Evolutionary conservation across 2,797 vertebrate genomes (phyloP).

Genomic region (Ataeniobius toweri): DNA sequence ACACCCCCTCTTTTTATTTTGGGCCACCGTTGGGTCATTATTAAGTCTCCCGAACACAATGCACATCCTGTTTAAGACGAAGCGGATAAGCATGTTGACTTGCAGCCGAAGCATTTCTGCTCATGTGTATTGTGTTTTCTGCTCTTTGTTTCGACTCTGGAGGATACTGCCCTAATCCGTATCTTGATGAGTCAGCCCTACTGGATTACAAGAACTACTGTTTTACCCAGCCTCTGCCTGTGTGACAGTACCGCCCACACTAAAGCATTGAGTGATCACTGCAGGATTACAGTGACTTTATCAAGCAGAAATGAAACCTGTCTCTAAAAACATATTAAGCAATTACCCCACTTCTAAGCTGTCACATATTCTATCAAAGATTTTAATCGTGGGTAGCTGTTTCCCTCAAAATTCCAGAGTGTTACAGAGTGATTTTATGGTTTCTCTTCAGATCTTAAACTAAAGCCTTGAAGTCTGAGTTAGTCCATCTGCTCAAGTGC

Average conservation of each 20-base stretch:
- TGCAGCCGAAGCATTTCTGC: conserved; percentile 68
- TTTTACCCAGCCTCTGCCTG: conserved; percentile 56
- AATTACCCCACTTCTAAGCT: conserved; percentile 28
- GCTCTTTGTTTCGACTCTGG: conserved; percentile 65
- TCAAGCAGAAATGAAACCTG: conserved; percentile 42
- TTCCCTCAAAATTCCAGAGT: background rate
- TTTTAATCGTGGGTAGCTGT: conserved; percentile 20
- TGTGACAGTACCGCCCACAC: conserved; percentile 67
- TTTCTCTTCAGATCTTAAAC: conserved; percentile 9
- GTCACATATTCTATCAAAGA: conserved; percentile 33
- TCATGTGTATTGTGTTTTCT: conserved; percentile 61
- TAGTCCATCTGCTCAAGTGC: conserved; percentile 17
- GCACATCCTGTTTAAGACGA: conserved; percentile 46
- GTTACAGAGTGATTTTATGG: conserved; percentile 18
- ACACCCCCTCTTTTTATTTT: conserved; percentile 1
- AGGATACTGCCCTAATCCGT: conserved; percentile 73
- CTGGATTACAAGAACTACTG: conserved; percentile 73
- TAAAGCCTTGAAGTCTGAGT: conserved; percentile 5
- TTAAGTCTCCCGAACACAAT: conserved; percentile 50
- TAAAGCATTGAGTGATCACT: conserved; percentile 66
- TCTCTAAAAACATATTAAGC: conserved; percentile 49
- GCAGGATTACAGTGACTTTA: conserved; percentile 70
- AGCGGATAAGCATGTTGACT: conserved; percentile 54
- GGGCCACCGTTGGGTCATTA: conserved; percentile 43
- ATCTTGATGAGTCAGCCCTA: conserved; percentile 73